phyloP scores from a whole-genome alignment of 2,888 invertebrate species.

The Drosophila kanekoi region DNA sequence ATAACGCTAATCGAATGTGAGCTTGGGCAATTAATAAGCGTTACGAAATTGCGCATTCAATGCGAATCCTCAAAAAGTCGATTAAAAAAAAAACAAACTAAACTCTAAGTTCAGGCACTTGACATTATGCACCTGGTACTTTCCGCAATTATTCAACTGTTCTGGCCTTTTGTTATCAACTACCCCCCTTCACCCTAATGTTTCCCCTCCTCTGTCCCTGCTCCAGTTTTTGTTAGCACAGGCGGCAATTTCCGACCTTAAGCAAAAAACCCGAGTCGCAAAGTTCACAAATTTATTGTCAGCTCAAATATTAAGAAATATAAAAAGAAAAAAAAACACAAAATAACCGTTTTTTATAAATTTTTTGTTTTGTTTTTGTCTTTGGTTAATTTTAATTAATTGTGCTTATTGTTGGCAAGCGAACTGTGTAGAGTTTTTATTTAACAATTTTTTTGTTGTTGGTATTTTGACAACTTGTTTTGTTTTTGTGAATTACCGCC shows the following conservation, averaged over 20 bases:
- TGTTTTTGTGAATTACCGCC: slow-evolving; percentile 1
- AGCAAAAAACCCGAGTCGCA: slow-evolving; percentile 63
- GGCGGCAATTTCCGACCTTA: slow-evolving; percentile 51
- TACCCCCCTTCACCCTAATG: too few species aligned
- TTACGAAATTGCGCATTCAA: slow-evolving; percentile 45
- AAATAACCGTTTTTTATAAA: slow-evolving; percentile 4
- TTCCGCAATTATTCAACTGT: slow-evolving; percentile 31
- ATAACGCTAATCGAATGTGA: slow-evolving; percentile 51
- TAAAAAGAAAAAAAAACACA: background rate
- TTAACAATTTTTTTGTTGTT: slow-evolving; percentile 18
- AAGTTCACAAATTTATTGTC: slow-evolving; percentile 75
- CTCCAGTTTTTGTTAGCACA: slow-evolving; percentile 35
- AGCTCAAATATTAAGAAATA: slow-evolving; percentile 64
- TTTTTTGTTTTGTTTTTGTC: slow-evolving; percentile 27
- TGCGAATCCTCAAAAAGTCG: background rate
- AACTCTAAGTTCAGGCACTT: background rate
- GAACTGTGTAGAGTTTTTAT: slow-evolving; percentile 40
- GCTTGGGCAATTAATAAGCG: slow-evolving; percentile 38
- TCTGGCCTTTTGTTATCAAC: slow-evolving; percentile 19
- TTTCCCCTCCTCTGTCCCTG: background rate
- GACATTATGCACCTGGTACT: slow-evolving; percentile 10
- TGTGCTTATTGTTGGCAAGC: slow-evolving; percentile 58
- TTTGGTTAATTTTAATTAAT: slow-evolving; percentile 72
- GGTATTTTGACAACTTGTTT: slow-evolving; percentile 59
- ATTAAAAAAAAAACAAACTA: background rate